Evolutionary conservation across 2,888 invertebrate genomes (phyloP).

Genomic region (Parnassius glacialis): DNA sequence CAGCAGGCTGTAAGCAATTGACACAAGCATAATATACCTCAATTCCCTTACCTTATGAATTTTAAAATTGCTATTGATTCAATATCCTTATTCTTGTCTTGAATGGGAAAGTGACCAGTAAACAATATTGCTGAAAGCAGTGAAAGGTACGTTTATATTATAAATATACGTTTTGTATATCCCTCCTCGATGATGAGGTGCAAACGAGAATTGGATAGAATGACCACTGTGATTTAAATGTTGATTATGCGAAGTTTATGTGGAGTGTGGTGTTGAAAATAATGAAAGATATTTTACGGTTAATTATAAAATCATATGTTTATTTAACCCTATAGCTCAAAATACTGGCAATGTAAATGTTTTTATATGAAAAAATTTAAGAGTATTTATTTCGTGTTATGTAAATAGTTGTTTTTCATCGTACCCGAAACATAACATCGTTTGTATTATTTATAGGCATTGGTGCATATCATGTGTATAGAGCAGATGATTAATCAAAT

Average conservation of each 20-base stretch:
- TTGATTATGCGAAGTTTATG: constrained; percentile 48
- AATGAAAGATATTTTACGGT: constrained; percentile 36
- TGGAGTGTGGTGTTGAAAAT: constrained; percentile 38
- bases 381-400: constrained; percentile 39
- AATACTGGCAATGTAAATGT: constrained; percentile 26
- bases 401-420: constrained; percentile 65
- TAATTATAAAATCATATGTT: background rate
- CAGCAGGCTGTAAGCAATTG: constrained; percentile 16
- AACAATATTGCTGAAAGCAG: background rate
- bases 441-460: constrained; percentile 80
- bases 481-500: constrained; percentile 80
- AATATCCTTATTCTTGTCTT: background rate
- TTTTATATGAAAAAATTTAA: constrained; percentile 25
- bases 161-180: background rate
- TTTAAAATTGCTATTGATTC: background rate
- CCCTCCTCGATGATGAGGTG: constrained; percentile 26
- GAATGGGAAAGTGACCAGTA: background rate
- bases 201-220: constrained; percentile 39
- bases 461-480: constrained; percentile 82
- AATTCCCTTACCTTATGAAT: background rate
- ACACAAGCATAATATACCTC: background rate
- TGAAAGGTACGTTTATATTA: background rate
- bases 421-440: constrained; percentile 59
- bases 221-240: constrained; percentile 66
- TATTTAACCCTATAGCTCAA: constrained; percentile 29